Evolutionary conservation across 2,113 vertebrate species (phyloP).

Genomic region (Corythornis vintsioides): DNA sequence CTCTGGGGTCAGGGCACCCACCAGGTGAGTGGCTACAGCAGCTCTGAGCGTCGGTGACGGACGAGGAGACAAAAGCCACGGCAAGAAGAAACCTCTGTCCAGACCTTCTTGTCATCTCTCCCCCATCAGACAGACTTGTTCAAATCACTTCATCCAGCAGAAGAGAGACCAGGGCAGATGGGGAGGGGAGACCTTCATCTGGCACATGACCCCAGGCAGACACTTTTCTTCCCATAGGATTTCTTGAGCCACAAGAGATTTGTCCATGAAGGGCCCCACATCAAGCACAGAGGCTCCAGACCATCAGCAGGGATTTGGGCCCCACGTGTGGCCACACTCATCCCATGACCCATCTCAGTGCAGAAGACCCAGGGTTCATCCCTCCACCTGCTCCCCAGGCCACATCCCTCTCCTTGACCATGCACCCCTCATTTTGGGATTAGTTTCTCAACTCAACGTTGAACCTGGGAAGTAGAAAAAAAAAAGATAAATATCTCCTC

Average conservation of each 20-base stretch:
- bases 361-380: fast-evolving
- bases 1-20: not conserved
- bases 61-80: not conserved
- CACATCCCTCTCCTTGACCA: not conserved
- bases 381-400: not conserved
- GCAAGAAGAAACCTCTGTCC: not conserved
- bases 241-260: not conserved
- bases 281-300: fast-evolving
- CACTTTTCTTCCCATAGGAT: not conserved
- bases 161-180: no score
- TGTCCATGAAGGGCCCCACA: fast-evolving
- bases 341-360: fast-evolving
- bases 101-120: not conserved
- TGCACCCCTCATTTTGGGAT: not conserved
- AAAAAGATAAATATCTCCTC: fast-evolving
- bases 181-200: not conserved
- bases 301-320: not conserved
- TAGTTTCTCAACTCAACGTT: not conserved
- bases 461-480: not conserved
- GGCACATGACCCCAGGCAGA: not conserved
- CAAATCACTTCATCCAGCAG: not conserved
- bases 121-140: not conserved
- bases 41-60: not conserved
- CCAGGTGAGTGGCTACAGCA: not conserved
- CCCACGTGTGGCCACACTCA: not conserved